Evolutionary conservation across 1,140 invertebrate species (phyloP), one percentile per base, ranked within the genome.

Genomic region (Pinna nobilis): DNA sequence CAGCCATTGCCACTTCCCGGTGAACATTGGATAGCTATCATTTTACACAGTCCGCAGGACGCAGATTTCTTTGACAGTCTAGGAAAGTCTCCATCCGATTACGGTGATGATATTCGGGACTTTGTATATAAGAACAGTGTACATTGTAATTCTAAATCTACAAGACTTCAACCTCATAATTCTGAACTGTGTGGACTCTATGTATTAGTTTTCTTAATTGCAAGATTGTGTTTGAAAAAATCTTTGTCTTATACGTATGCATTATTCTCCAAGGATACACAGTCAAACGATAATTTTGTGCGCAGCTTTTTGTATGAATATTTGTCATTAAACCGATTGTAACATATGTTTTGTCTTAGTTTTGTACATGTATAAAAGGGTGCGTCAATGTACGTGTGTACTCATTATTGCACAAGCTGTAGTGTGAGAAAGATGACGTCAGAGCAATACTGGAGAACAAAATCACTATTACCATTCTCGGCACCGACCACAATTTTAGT

Each of bases 401-500:
- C 33, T 33, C 6, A 25, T 49, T 37, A 7, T 50, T 9, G 41
- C 18, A 13, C 37, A 61, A 11, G 4, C 23, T 39, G 9, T 18
- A 28, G 20, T 28, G 11, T 11, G 23, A 41, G 20, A 41, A 61
- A 61, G 33, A 61, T 61, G 59, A 37, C 37, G 41, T 35, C n/a
- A 41, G 35, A 61, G 15, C 1, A 20, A 6, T 64, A 44, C 39
- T 64, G 61, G 61, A 37, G 53, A 11, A 66, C 64, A 4, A 18
- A 50, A n/a, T 66, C 64, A n/a, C 28, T 66, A 23, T 32, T 72
- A 0, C 70, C 70, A 2, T 73, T 73, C 44, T 30, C 41, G 13
- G 39, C 61, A 35, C 70, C 70, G 2, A 49, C 70, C 15, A 73
- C 70, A 1, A 66, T 73, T n/a, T 11, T 39, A 13, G 30, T 70